Evolutionary conservation across 1,140 invertebrate species (phyloP).

Genomic region (Drosophila auraria): DNA sequence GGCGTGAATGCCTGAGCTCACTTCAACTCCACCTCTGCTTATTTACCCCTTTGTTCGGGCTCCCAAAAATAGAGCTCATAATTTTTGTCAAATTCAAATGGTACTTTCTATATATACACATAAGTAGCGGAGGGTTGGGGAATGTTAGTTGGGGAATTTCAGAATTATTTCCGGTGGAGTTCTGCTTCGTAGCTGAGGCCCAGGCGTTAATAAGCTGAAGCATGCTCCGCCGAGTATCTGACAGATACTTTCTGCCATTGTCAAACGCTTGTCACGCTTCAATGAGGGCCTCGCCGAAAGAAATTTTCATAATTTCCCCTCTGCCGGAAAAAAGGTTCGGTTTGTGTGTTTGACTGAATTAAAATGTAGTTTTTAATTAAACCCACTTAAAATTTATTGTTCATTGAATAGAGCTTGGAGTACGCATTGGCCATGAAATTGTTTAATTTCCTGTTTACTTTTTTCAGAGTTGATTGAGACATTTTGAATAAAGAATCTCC

Average conservation of each 20-base stretch:
- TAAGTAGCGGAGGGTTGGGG: not conserved
- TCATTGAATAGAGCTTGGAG: conserved; percentile 56
- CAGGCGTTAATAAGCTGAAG: conserved; percentile 82
- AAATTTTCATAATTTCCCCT: conserved; percentile 53
- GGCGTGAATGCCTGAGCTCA: conserved; percentile 53
- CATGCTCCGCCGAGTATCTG: conserved; percentile 66
- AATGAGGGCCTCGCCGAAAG: conserved; percentile 54
- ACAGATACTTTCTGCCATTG: conserved; percentile 63
- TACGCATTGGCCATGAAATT: conserved; percentile 71
- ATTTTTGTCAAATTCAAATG: conserved; percentile 45
- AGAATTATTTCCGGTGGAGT: conserved; percentile 76
- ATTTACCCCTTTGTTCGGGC: conserved; percentile 20
- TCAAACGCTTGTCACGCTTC: conserved; percentile 73
- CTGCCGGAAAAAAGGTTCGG: conserved; percentile 16
- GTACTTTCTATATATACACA: conserved; percentile 27
- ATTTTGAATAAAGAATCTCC: conserved; percentile 19
- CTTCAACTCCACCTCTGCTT: conserved; percentile 17
- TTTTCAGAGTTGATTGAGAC: conserved; percentile 30
- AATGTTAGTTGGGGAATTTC: conserved; percentile 1
- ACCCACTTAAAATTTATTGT: conserved; percentile 70
- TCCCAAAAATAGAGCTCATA: conserved; percentile 64
- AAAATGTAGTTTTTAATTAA: conserved; percentile 81
- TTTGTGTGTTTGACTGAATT: conserved; percentile 51
- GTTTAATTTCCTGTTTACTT: conserved; percentile 66
- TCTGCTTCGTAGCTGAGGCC: conserved; percentile 58